Evolutionary conservation across 2,888 invertebrate genomes (phyloP).

Genomic region (Ochropleura plecta): DNA sequence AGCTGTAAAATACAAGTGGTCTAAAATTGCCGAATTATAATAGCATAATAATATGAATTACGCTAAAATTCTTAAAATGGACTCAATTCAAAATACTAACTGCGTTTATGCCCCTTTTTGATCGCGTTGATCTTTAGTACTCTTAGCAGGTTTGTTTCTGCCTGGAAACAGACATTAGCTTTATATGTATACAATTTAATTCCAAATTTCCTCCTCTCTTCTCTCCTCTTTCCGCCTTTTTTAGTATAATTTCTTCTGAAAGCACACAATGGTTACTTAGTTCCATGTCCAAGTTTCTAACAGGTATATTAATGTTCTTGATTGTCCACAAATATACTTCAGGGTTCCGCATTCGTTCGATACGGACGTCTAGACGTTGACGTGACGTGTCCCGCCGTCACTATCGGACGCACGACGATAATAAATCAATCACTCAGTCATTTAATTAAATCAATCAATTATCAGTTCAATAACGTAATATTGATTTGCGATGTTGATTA

Average conservation of each 20-base stretch:
- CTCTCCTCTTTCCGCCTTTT: not conserved
- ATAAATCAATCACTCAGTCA: conserved; percentile 65
- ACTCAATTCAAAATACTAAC: too few species aligned
- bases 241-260: not conserved
- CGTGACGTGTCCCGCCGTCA: conserved; percentile 60
- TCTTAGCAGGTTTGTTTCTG: not conserved
- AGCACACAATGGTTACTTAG: not conserved
- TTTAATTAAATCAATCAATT: conserved; percentile 66
- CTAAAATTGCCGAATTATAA: too few species aligned
- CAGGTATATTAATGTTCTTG: conserved; percentile 43
- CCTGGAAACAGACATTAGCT: not conserved
- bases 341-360: conserved; percentile 63
- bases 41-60: too few species aligned
- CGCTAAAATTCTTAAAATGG: too few species aligned
- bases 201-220: not conserved
- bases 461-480: conserved; percentile 57
- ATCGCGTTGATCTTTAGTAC: not conserved
- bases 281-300: conserved; percentile 17
- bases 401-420: conserved; percentile 58
- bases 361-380: conserved; percentile 59
- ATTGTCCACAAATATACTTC: conserved; percentile 51
- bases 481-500: conserved; percentile 61
- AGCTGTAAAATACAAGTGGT: too few species aligned
- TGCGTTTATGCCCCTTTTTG: too few species aligned
- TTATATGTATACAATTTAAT: not conserved